A percentile compares a stretch with the other conserved stretches of the same genome.
Conservation (phyloP, 2,113 vertebrate species). For the Probosciger aterrimus region DNA sequence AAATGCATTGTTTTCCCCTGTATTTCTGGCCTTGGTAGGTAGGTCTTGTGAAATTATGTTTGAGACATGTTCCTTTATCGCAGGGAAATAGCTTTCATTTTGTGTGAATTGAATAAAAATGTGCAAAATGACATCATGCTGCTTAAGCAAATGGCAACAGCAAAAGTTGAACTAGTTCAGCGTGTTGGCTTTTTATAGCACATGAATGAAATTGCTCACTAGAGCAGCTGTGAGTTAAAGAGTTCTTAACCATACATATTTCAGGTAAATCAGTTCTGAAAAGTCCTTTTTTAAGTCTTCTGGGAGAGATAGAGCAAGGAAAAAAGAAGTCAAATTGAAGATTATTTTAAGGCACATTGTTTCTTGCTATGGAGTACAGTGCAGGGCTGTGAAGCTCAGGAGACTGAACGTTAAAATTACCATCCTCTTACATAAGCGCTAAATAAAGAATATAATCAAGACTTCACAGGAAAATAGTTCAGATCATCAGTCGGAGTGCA, state of each 20-base stretch:
- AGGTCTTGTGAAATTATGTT: neutral
- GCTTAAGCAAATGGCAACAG: neutral
- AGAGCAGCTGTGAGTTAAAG: neutral
- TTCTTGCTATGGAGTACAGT: neutral
- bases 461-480: neutral
- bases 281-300: neutral
- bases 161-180: neutral
- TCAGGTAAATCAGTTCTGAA: slow-evolving; percentile 25
- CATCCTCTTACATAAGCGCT: neutral
- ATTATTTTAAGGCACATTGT: slow-evolving; percentile 33
- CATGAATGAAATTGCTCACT: slow-evolving; percentile 12
- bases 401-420: slow-evolving; percentile 4
- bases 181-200: neutral
- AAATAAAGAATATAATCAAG: slow-evolving; percentile 20
- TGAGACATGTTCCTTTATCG: neutral
- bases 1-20: fast-evolving
- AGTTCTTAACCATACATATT: neutral
- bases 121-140: neutral
- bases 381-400: neutral
- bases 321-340: neutral
- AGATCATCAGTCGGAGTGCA: neutral
- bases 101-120: neutral
- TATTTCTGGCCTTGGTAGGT: neutral
- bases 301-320: neutral
- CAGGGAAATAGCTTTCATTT: neutral